Conservation (phyloP, 2,113 vertebrate genomes). For the Climacteris rufus region DNA sequence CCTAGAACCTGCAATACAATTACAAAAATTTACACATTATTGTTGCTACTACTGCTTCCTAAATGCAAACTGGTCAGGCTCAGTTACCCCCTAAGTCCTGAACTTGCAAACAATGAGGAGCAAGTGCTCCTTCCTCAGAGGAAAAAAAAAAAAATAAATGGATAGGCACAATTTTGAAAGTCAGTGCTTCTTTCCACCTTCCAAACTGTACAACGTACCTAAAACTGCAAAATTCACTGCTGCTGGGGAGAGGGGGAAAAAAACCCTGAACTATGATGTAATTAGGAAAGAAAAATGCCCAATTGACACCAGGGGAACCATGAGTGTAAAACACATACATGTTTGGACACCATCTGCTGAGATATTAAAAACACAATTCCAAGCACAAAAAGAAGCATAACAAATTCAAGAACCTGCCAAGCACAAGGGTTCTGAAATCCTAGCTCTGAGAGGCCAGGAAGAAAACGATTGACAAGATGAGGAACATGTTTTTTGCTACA, state of each 20-base stretch:
- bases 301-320: neutral
- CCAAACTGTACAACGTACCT: neutral
- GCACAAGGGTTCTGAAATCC: slow-evolving; percentile 14
- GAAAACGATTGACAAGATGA: neutral
- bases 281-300: slow-evolving; percentile 34
- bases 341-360: slow-evolving; percentile 57
- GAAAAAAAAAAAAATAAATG: neutral
- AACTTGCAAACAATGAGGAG: neutral
- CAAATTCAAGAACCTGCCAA: slow-evolving; percentile 45
- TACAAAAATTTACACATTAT: neutral
- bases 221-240: neutral
- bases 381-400: slow-evolving; percentile 51
- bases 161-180: neutral
- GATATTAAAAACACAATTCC: slow-evolving; percentile 59
- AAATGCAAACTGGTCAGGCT: neutral
- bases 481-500: neutral
- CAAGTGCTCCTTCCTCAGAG: neutral
- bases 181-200: neutral
- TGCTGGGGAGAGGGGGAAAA: neutral
- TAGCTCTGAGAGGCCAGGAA: neutral
- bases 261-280: neutral
- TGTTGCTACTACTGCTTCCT: neutral
- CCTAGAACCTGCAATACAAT: neutral
- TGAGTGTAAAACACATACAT: slow-evolving; percentile 40
- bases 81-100: neutral